Base-by-base conservation (phyloP, 2,113 vertebrate species). In the Nycticebus coucang region DNA sequence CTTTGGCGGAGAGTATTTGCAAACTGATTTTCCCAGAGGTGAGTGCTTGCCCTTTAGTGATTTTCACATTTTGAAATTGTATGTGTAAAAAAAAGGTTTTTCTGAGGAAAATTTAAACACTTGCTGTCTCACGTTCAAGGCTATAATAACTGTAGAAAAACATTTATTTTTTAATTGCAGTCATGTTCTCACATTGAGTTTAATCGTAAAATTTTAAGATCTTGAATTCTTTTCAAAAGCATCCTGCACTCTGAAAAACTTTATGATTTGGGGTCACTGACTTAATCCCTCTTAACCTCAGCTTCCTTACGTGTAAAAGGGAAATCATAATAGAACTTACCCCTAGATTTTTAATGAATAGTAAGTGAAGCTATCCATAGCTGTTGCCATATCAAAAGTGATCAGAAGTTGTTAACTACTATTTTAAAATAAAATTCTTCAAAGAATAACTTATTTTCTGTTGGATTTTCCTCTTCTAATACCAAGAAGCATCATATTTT, bases 21-120 rank as follows among this genome's bases (percentile, higher is more conserved):
- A 99, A 99, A 98, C 97, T 99, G 95, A 98, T 99, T 80, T 99
- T 99, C 95, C 99, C 99, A 1, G 99, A 99, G 99, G 99, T 99
- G 98, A 99, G 98, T 4, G n/a, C 45, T 79, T 77, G 55, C 33
- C 66, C 18, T 33, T 85, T 64, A 15, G 55, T 78, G 75, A 93
- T 53, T 57, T 92, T 2, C 89, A 30, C 69, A 94, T 85, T 89
- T 91, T 77, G 26, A 75, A 87, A 94, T 37, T 55, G 13, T 78
- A 4, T 50, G 45, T 45, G 66, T 26, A 13, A 35, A 59, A 74
- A 74, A 4, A 24, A 45, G 10, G 0, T 22, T 37, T 75, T 93
- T 45, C 35, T 72, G 66, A 85, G 50, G 64, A 82, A 82, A 71
- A 89, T 68, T 7, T 88, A 84, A 97, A 18, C 28, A 26, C 24